A percentile compares a stretch with the other conserved stretches of the same genome.
phyloP scores from a whole-genome alignment of 1,140 invertebrate genomes.

The Zaprionus inermis region DNA sequence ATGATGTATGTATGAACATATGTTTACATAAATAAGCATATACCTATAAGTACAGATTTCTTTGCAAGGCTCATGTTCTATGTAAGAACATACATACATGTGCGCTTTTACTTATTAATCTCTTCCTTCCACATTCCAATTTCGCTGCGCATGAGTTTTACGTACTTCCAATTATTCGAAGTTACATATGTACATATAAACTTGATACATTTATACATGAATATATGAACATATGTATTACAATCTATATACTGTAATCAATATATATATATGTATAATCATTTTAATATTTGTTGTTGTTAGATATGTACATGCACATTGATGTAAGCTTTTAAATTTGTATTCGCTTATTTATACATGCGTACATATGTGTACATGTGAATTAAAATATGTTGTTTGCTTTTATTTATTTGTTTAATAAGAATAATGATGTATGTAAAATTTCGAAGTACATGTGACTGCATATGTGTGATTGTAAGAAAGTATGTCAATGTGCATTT shows the following conservation, averaged over 20 bases:
- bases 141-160: conserved; percentile 53
- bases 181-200: conserved; percentile 10
- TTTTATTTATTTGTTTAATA: neutral
- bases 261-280: neutral
- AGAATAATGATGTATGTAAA: neutral
- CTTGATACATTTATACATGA: neutral
- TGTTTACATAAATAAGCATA: neutral
- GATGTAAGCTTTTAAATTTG: neutral
- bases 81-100: conserved; percentile 6
- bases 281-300: neutral
- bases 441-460: too few species aligned
- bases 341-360: neutral
- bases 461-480: neutral
- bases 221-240: neutral
- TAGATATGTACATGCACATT: conserved; percentile 5
- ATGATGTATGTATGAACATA: too few species aligned
- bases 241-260: neutral
- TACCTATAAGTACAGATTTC: too few species aligned
- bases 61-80: neutral
- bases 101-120: conserved; percentile 5
- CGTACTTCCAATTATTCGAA: conserved; percentile 43
- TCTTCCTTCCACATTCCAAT: conserved; percentile 51
- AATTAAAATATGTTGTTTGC: too few species aligned
- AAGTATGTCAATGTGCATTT: neutral
- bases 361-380: neutral